These are phyloP conservation scores for Odontamblyopus lacepedii DNA, from an alignment of 2,797 vertebrate genomes.

Conservation along the genomic window DNA sequence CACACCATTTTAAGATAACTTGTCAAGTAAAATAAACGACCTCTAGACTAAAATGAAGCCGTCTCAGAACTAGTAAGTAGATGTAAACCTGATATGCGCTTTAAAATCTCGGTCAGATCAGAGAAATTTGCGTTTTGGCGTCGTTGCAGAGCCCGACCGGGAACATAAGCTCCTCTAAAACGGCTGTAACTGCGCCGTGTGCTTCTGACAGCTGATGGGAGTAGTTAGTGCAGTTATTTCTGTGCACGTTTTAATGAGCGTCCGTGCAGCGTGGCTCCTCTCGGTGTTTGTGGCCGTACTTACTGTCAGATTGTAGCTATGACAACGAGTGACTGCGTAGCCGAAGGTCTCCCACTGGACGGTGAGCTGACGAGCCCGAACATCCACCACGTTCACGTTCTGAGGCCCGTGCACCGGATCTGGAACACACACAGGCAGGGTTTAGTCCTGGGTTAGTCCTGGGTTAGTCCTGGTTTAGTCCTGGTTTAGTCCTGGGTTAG, in stretches of 20 bases:
- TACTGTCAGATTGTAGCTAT: slow-evolving; percentile 96
- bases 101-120: too few relatives aligned
- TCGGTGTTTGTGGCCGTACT: neutral
- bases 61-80: too few relatives aligned
- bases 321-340: slow-evolving; percentile 93
- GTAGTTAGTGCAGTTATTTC: neutral
- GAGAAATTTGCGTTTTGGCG: too few relatives aligned
- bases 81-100: too few relatives aligned
- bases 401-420: slow-evolving; percentile 95
- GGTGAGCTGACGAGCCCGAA: slow-evolving; percentile 91
- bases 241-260: neutral
- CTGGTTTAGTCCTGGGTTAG: too few relatives aligned
- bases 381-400: slow-evolving; percentile 93
- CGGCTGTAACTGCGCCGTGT: neutral
- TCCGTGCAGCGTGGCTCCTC: too few relatives aligned
- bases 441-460: too few relatives aligned
- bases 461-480: too few relatives aligned
- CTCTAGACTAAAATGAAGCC: too few relatives aligned
- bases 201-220: neutral
- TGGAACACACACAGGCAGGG: slow-evolving; percentile 43
- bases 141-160: too few relatives aligned
- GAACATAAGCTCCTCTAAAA: neutral
- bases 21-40: too few relatives aligned
- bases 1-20: too few relatives aligned
- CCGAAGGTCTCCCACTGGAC: slow-evolving; percentile 97